These are phyloP conservation scores for Diachrysia chrysitis DNA, from an alignment of 2,888 invertebrate species.

Conservation along the genomic window DNA sequence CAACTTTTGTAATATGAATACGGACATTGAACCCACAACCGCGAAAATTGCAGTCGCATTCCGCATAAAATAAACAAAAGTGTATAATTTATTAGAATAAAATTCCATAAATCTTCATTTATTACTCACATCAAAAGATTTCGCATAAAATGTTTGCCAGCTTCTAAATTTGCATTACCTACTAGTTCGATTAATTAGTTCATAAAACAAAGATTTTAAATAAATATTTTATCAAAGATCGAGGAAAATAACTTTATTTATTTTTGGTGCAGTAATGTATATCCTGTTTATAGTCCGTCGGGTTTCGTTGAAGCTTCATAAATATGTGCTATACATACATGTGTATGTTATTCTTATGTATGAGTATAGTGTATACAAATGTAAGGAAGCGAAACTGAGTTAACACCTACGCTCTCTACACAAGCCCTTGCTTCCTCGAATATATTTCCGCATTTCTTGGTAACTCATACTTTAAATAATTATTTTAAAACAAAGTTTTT, in stretches of 20 bases:
- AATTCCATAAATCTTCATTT: slow-evolving; percentile 1
- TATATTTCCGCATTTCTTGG: neutral
- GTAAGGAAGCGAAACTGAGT: slow-evolving; percentile 5
- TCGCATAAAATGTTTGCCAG: neutral
- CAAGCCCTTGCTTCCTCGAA: slow-evolving; percentile 7
- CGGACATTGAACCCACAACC: neutral
- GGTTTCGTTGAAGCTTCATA: slow-evolving; percentile 37
- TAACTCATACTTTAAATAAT: neutral
- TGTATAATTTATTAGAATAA: neutral
- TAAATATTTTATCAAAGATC: slow-evolving; percentile 40
- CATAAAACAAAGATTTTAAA: slow-evolving; percentile 25
- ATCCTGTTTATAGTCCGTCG: slow-evolving; percentile 43
- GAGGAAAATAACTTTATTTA: slow-evolving; percentile 43
- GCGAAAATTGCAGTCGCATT: neutral
- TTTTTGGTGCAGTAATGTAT: slow-evolving; percentile 40
- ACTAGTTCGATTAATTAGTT: slow-evolving; percentile 4
- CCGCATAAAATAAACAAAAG: neutral
- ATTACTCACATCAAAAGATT: slow-evolving; percentile 20
- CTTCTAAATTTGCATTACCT: neutral
- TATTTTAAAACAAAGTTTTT: neutral
- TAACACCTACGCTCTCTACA: slow-evolving; percentile 9
- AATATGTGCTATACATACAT: slow-evolving; percentile 9
- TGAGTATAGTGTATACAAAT: slow-evolving; percentile 12
- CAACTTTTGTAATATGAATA: neutral
- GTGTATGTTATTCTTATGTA: slow-evolving; percentile 9